Percentiles rank a stretch among this genome's conserved stretches.
Conservation (phyloP, 2,888 invertebrate genomes). For the Acronicta psi region DNA sequence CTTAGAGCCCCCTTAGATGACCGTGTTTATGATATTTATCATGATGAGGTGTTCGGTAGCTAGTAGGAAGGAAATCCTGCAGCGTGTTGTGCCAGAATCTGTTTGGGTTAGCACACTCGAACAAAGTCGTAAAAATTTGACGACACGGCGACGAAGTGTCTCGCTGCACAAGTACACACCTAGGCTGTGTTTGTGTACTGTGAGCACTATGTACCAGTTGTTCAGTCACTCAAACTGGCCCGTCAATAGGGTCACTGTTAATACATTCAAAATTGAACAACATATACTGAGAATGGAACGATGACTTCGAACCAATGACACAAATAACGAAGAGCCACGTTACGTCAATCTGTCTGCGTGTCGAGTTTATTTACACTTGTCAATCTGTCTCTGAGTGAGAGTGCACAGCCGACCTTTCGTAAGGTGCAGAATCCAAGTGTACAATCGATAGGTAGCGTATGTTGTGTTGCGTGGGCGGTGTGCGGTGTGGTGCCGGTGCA, state of each 20-base stretch:
- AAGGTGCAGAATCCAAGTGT: conserved; percentile 65
- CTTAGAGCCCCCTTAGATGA: conserved; percentile 10
- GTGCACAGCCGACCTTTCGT: conserved; percentile 57
- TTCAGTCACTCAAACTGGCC: conserved; percentile 8
- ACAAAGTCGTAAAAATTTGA: conserved; percentile 55
- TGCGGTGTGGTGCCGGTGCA: conserved; percentile 70
- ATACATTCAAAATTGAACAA: conserved; percentile 6
- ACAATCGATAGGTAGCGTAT: conserved; percentile 67
- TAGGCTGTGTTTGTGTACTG: conserved; percentile 12
- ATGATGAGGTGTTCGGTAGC: conserved; percentile 30
- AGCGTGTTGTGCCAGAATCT: conserved; percentile 49
- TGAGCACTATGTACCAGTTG: conserved; percentile 18
- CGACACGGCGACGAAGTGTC: conserved; percentile 49
- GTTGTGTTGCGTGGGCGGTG: conserved; percentile 71
- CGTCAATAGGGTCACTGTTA: conserved; percentile 25
- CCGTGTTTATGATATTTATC: neutral
- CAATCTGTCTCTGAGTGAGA: conserved; percentile 45
- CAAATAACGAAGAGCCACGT: conserved; percentile 27
- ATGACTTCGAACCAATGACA: conserved; percentile 20
- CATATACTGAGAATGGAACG: conserved; percentile 2
- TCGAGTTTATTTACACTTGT: conserved; percentile 54
- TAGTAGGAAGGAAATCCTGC: conserved; percentile 52
- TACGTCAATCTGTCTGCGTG: conserved; percentile 27
- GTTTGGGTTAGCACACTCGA: conserved; percentile 55
- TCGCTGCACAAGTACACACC: conserved; percentile 38